These are phyloP conservation scores for Plotosus lineatus DNA, from an alignment of 2,113 vertebrate genomes.

Conservation along the genomic window DNA sequence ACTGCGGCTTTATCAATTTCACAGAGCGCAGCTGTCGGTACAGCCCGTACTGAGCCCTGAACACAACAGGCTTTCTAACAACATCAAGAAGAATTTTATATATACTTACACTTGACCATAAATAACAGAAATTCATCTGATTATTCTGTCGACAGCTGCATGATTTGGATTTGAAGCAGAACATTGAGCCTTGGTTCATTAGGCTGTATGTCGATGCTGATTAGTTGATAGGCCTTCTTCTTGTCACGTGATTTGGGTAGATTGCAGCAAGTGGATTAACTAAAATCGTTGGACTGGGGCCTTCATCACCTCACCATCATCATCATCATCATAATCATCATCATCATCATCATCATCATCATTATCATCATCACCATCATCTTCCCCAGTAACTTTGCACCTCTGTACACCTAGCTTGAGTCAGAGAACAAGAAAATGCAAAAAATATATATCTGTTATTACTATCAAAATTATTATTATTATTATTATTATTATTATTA, in stretches of 20 bases:
- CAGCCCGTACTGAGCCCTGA: conserved; percentile 58
- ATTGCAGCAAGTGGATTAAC: conserved; percentile 43
- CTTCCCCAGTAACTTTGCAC: conserved; percentile 41
- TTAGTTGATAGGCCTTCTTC: conserved; percentile 40
- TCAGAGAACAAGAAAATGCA: neutral
- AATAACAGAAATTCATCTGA: neutral
- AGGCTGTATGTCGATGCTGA: conserved; percentile 40
- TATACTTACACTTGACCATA: neutral
- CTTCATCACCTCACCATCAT: conserved; percentile 7
- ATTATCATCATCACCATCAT: conserved; percentile 31
- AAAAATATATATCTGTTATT: no score
- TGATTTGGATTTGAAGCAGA: conserved; percentile 27
- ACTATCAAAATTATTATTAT: no score
- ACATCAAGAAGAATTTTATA: neutral
- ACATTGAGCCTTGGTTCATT: conserved; percentile 35
- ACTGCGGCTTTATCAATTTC: conserved; percentile 71
- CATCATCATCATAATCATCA: conserved; percentile 29
- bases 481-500: no score
- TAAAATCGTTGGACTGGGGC: conserved; percentile 43
- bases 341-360: conserved; percentile 9
- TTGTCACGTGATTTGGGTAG: conserved; percentile 35
- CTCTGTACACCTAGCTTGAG: conserved; percentile 21
- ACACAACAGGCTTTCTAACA: conserved; percentile 39
- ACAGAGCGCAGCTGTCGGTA: conserved; percentile 70
- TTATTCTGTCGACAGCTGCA: conserved; percentile 2